Base-by-base conservation (phyloP, 2,797 vertebrate species). In the Lerista edwardsae region DNA sequence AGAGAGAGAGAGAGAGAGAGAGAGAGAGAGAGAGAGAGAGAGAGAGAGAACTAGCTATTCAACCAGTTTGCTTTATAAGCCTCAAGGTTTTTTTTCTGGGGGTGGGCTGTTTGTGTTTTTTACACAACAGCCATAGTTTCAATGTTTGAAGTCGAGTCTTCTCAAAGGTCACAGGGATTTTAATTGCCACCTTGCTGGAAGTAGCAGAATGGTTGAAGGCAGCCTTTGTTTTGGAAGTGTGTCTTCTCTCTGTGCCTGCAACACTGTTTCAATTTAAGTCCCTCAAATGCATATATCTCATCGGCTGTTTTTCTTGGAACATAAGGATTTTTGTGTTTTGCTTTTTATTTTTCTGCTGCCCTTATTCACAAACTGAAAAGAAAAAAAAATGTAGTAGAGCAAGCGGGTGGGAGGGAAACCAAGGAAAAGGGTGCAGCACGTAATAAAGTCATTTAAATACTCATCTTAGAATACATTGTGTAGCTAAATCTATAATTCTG, bases 151-250 rank as follows among this genome's bases (percentile, higher is more conserved):
- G 44, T 78, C 25, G 72, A 84, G 73, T 19, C 71, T 29, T 55
- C 77, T 51, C 6, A 64, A 27, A 65, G 79, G 36, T 67, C 81
- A 62, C 21, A 23, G 1, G 6, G 62, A 62, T 84, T 88, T 84
- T 15, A 0, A 6, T 34, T 21, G 12, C 39, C 5, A 8, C 78
- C 1, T 75, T 68, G 64, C 27, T 71, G 14, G 2, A 74, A 1
- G 71, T 41, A 80, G 79, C 11, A 41, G 85, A 83, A 59, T 14
- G 5, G 79, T 41, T 2, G 73, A 72, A 62, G 59, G 65, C 0
- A 39, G 29, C 1, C 61, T 21, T 86, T 87, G 9, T 27, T 61
- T 71, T 34, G 78, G 44, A 4, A 25, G 11, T 68, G 76, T 78
- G 1, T 47, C 79, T 68, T 90, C 71, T 90, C 71, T 85, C 69